These are phyloP conservation scores for Euthynnus affinis DNA, from an alignment of 2,797 vertebrate genomes.

Conservation along the genomic window DNA sequence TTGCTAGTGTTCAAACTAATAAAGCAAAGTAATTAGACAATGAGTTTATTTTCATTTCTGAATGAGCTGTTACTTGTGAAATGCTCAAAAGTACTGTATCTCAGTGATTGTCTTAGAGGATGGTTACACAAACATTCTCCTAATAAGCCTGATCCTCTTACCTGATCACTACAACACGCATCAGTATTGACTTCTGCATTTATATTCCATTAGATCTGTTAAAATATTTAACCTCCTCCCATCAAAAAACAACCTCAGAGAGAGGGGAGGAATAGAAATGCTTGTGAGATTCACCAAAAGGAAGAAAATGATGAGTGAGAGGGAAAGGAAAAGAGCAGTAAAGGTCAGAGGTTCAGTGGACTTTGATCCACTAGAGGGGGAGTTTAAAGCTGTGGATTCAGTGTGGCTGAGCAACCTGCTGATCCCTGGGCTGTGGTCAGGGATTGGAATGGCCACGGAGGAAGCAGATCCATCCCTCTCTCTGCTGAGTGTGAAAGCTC, in stretches of 20 bases:
- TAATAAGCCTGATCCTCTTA: conserved; percentile 6
- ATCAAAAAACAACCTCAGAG: conserved; percentile 50
- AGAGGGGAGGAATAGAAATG: conserved; percentile 48
- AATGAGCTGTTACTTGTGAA: background rate
- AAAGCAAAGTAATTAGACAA: background rate
- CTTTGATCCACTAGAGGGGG: conserved; percentile 53
- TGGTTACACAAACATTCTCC: conserved; percentile 7
- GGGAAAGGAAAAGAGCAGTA: conserved; percentile 50
- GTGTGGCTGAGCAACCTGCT: conserved; percentile 74
- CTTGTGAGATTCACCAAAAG: conserved; percentile 47
- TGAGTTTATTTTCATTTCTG: background rate
- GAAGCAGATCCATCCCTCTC: conserved; percentile 79
- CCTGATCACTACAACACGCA: conserved; percentile 1
- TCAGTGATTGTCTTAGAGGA: background rate
- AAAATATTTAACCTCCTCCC: conserved; percentile 52
- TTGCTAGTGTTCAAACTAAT: background rate
- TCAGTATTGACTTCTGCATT: conserved; percentile 34
- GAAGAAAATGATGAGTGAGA: conserved; percentile 59
- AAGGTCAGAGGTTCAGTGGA: conserved; percentile 73
- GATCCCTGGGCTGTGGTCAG: conserved; percentile 75
- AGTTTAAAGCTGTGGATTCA: conserved; percentile 77
- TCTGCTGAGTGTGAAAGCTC: conserved; percentile 80
- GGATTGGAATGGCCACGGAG: conserved; percentile 70
- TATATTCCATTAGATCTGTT: conserved; percentile 46
- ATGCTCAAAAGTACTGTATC: background rate